Conservation (phyloP, 2,113 vertebrate genomes). For the Lipophrys pholis region DNA sequence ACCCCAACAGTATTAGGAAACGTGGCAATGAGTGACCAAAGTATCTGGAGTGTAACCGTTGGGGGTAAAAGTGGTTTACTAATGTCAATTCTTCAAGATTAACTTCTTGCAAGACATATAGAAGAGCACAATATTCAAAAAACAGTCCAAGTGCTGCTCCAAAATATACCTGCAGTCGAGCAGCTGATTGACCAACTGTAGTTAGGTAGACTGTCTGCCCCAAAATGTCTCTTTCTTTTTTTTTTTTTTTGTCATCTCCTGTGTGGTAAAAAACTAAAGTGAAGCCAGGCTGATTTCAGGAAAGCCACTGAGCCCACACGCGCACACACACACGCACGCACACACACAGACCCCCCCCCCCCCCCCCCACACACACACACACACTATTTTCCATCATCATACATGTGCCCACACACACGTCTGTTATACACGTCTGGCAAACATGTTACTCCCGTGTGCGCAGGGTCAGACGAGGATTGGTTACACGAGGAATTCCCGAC, state of each 20-base stretch:
- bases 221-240: no score
- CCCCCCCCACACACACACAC: conserved; percentile 2
- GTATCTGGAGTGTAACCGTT: no score
- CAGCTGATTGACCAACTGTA: conserved; percentile 11
- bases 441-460: conserved; percentile 31
- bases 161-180: conserved; percentile 7
- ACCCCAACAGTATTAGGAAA: no score
- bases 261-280: conserved; percentile 49
- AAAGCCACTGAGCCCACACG: conserved; percentile 58
- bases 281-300: conserved; percentile 68
- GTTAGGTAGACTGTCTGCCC: not conserved
- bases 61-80: no score
- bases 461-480: conserved; percentile 54
- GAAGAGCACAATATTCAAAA: no score
- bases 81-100: no score
- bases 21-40: no score
- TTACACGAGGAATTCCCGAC: conserved; percentile 63
- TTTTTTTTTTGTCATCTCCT: no score
- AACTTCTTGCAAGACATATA: no score
- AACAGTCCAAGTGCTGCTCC: not conserved
- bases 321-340: conserved; percentile 15
- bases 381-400: conserved; percentile 3
- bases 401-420: conserved; percentile 2
- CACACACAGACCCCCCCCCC: conserved; percentile 1
- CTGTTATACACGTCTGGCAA: conserved; percentile 12